phyloP scores from a whole-genome alignment of 1,140 invertebrate genomes.

The Oreohelix idahoensis region DNA sequence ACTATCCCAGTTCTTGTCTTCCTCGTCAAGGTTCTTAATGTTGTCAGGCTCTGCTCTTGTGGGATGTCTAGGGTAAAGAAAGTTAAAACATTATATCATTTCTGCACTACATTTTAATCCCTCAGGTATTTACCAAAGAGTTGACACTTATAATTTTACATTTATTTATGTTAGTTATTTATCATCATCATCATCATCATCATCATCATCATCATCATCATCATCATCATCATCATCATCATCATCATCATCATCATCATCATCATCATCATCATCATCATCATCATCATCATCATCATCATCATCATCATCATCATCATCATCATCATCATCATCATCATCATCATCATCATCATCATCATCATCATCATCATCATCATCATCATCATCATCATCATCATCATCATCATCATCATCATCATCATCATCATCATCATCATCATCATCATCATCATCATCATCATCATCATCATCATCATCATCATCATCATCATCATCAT shows the following conservation, averaged over 20 bases:
- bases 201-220: slow-evolving; percentile 39
- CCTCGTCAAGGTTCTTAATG: too few species aligned
- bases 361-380: slow-evolving; percentile 42
- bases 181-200: slow-evolving; percentile 13
- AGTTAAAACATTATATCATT: too few species aligned
- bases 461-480: slow-evolving; percentile 17
- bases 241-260: slow-evolving; percentile 43
- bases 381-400: slow-evolving; percentile 19
- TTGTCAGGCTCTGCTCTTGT: too few species aligned
- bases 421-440: slow-evolving; percentile 41
- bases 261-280: slow-evolving; percentile 40
- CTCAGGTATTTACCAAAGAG: too few species aligned
- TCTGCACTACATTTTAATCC: too few species aligned
- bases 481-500: slow-evolving; percentile 13
- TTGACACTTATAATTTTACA: too few species aligned
- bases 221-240: slow-evolving; percentile 38
- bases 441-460: slow-evolving; percentile 30
- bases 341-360: slow-evolving; percentile 44
- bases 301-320: slow-evolving; percentile 34
- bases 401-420: slow-evolving; percentile 23
- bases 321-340: slow-evolving; percentile 42
- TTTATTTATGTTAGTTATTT: too few species aligned
- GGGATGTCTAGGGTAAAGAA: too few species aligned
- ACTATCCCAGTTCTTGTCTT: too few species aligned
- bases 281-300: slow-evolving; percentile 41